phyloP scores from a whole-genome alignment of 2,797 vertebrate species.

The Sorex maritimensis region DNA sequence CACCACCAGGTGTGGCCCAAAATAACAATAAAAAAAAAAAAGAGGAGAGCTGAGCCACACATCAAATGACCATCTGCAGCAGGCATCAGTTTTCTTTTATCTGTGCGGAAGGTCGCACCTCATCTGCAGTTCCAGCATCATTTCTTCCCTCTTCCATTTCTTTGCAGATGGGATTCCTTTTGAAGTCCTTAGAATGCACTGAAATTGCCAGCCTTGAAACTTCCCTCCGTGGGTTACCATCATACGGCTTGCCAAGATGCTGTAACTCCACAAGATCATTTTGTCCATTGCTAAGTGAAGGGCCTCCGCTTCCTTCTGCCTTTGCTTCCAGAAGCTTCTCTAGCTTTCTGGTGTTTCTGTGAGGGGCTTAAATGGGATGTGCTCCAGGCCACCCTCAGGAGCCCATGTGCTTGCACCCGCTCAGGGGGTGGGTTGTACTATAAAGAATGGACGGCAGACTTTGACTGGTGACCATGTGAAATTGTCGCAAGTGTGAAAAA shows the following conservation, averaged over 20 bases:
- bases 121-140: neutral
- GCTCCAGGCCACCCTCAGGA: neutral
- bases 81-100: no score
- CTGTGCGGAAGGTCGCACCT: no score
- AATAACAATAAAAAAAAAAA: no score
- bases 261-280: neutral
- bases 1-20: no score
- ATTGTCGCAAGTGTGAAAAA: no score
- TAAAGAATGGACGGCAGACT: no score
- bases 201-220: neutral
- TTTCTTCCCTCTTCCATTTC: neutral
- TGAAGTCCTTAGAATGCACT: neutral
- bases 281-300: neutral
- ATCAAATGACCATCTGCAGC: no score
- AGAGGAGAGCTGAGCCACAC: no score
- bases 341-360: no score
- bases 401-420: no score
- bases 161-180: neutral
- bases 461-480: no score
- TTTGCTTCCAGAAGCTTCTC: neutral
- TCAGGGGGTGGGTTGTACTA: no score
- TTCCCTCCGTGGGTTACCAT: neutral
- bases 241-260: neutral
- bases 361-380: neutral
- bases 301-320: neutral